Conservation (phyloP, 2,113 vertebrate species). For the Caranx ignobilis region DNA sequence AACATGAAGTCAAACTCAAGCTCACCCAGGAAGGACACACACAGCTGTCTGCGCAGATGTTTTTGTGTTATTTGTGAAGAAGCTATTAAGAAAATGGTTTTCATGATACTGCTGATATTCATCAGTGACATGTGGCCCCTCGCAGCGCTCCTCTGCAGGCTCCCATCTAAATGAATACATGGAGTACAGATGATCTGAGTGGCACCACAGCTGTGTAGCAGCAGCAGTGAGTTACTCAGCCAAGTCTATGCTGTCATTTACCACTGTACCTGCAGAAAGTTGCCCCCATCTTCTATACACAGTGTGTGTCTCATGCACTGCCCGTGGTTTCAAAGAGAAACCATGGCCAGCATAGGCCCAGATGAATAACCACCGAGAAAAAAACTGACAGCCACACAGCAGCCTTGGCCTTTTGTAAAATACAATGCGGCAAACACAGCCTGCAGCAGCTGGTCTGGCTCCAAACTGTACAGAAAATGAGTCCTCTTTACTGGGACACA, state of each 20-base stretch:
- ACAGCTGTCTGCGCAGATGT: too few relatives aligned
- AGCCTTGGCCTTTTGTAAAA: constrained; percentile 39
- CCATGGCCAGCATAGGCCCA: not conserved
- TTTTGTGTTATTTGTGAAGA: too few relatives aligned
- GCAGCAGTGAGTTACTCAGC: constrained; percentile 1
- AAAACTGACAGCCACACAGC: constrained; percentile 5
- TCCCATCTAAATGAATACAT: not conserved
- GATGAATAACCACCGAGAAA: constrained; percentile 8
- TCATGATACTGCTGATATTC: not conserved
- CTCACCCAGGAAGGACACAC: not conserved
- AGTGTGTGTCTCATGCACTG: constrained; percentile 9
- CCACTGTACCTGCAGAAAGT: constrained; percentile 1
- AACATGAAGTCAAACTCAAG: not conserved
- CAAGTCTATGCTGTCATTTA: not conserved
- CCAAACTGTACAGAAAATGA: constrained; percentile 21
- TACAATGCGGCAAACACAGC: constrained; percentile 34
- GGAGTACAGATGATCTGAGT: not conserved
- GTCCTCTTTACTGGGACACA: constrained; percentile 1
- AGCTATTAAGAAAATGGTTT: too few relatives aligned
- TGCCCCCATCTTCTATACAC: not conserved
- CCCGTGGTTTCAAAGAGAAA: constrained; percentile 31
- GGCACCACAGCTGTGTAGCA: not conserved
- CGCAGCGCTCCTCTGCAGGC: constrained; percentile 1
- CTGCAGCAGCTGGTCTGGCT: constrained; percentile 21
- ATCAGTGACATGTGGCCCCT: not conserved